Evolutionary conservation across 92 coral and sea anemone species (phyloP).

Genomic region (Epizoanthus ramosus): DNA sequence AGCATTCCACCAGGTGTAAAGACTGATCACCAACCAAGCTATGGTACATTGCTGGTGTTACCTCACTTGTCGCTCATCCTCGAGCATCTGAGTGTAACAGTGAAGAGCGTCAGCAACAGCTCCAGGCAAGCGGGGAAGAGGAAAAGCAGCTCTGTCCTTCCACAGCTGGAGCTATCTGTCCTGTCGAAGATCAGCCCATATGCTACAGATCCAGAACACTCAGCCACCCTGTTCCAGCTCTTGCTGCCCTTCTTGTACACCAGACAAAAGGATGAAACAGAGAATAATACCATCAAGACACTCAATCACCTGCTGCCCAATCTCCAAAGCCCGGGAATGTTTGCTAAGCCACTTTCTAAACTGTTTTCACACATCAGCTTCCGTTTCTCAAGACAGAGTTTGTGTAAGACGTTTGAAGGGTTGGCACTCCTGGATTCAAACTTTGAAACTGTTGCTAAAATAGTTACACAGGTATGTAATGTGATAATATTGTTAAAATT

Average conservation of each 20-base stretch:
- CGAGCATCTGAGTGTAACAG: slow-evolving; percentile 70
- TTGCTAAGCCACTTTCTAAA: slow-evolving; percentile 68
- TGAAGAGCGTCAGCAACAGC: slow-evolving; percentile 65
- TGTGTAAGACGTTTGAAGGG: slow-evolving; percentile 80
- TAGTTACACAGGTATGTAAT: slow-evolving; percentile 53
- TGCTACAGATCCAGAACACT: slow-evolving; percentile 74
- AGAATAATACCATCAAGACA: slow-evolving; percentile 72
- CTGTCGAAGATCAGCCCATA: slow-evolving; percentile 93
- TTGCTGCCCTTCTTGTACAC: slow-evolving; percentile 74
- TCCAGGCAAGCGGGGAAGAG: slow-evolving; percentile 55
- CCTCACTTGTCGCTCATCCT: slow-evolving; percentile 73
- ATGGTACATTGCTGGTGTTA: slow-evolving; percentile 71
- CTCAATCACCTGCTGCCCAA: slow-evolving; percentile 74
- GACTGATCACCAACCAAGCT: slow-evolving; percentile 30
- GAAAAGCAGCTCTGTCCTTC: slow-evolving; percentile 65
- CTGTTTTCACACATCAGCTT: slow-evolving; percentile 78
- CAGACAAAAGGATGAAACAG: slow-evolving; percentile 76
- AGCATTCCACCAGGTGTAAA: slow-evolving; percentile 23
- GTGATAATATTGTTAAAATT: not conserved
- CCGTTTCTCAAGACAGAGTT: slow-evolving; percentile 79
- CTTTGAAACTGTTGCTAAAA: slow-evolving; percentile 42
- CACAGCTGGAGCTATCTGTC: slow-evolving; percentile 84
- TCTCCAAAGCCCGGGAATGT: slow-evolving; percentile 57
- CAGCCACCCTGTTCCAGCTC: slow-evolving; percentile 64
- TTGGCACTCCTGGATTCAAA: slow-evolving; percentile 63